These are phyloP conservation scores for Himalopsyche kuldschensis DNA, from an alignment of 2,888 invertebrate genomes.

Conservation along the genomic window DNA sequence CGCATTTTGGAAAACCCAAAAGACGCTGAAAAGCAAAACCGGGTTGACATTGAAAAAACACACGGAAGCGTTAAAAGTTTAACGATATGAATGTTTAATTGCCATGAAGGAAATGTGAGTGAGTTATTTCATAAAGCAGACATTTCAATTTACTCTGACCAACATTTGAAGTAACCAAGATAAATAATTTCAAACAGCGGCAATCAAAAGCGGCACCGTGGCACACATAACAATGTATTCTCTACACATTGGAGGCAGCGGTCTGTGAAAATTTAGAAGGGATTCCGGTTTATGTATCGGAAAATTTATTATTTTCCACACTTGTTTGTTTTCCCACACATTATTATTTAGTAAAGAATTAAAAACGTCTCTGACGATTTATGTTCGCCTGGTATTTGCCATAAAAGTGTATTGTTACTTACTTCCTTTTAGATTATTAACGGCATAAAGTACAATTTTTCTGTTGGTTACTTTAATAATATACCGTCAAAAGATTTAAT, in stretches of 20 bases:
- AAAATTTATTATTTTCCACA: not conserved
- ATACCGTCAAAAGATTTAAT: too few species aligned
- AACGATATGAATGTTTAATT: too few species aligned
- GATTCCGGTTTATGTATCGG: not conserved
- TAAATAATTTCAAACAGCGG: too few species aligned
- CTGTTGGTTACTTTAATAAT: not conserved
- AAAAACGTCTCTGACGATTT: not conserved
- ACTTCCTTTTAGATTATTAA: not conserved
- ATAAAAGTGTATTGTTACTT: not conserved
- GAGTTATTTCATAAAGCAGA: too few species aligned
- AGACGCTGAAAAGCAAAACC: too few species aligned
- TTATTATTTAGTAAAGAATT: not conserved
- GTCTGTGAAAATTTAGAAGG: not conserved
- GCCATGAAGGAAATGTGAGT: too few species aligned
- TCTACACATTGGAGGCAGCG: not conserved
- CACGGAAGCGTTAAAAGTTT: too few species aligned
- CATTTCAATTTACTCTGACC: too few species aligned
- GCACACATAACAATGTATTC: not conserved
- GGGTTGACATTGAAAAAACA: too few species aligned
- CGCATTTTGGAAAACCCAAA: too few species aligned
- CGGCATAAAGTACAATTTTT: not conserved
- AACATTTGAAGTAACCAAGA: too few species aligned
- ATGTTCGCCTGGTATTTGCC: not conserved
- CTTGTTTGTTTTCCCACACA: not conserved
- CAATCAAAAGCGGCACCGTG: not conserved